Percentiles rank a stretch among this genome's conserved stretches.
Conservation (phyloP, 2,113 vertebrate genomes). For the Chroicocephalus ridibundus region DNA sequence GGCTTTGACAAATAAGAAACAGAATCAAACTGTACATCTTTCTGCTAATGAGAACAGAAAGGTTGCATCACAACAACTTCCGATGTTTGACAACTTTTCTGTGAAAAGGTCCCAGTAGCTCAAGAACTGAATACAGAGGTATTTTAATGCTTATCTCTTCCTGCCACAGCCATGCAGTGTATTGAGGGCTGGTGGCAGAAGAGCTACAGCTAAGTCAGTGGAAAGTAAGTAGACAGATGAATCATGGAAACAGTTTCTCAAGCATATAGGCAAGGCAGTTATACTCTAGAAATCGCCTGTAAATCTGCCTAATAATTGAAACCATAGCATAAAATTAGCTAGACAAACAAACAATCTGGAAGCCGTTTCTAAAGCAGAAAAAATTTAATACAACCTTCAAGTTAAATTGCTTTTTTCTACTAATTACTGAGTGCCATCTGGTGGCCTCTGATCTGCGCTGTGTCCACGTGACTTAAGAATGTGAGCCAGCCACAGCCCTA, state of each 20-base stretch:
- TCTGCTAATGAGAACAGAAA: constrained; percentile 21
- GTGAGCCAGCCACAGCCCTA: not conserved
- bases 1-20: not conserved
- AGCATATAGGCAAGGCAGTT: not conserved
- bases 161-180: constrained; percentile 16
- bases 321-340: not conserved
- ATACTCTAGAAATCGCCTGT: not conserved
- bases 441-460: not conserved
- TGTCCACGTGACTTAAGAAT: not conserved
- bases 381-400: not conserved
- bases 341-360: not conserved
- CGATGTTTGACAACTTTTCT: constrained; percentile 32
- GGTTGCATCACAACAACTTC: constrained; percentile 44
- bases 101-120: constrained; percentile 23
- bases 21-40: constrained; percentile 30
- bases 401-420: not conserved
- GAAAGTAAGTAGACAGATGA: constrained; percentile 51
- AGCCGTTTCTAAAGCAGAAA: not conserved
- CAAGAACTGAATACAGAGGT: constrained; percentile 11
- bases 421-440: constrained; percentile 48
- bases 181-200: not conserved
- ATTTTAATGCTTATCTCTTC: constrained; percentile 61
- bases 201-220: constrained; percentile 30
- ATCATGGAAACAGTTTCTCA: constrained; percentile 38
- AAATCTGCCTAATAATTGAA: not conserved